Evolutionary conservation across 2,888 invertebrate genomes (phyloP).

Genomic region (Drosophila pseudotakahashii): DNA sequence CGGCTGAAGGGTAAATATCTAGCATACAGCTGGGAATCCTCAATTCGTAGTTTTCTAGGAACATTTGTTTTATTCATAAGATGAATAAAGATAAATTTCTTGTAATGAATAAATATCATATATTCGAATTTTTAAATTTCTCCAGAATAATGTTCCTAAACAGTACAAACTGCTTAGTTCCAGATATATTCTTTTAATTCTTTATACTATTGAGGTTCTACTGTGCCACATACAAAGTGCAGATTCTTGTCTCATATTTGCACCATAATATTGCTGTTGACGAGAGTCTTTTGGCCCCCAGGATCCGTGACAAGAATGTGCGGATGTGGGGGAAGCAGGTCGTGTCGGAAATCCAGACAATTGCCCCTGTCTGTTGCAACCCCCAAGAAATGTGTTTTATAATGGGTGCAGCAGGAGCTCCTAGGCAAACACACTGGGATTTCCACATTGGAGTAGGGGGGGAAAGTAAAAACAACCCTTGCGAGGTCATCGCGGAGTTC

Average conservation of each 20-base stretch:
- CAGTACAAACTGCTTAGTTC: too few species aligned
- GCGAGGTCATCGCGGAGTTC: constrained; percentile 59
- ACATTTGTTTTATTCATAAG: not conserved
- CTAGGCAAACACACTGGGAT: constrained; percentile 43
- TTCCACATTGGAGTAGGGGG: constrained; percentile 4
- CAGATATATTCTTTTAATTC: not conserved
- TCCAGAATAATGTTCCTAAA: too few species aligned
- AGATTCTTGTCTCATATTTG: constrained; percentile 47
- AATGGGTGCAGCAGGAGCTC: constrained; percentile 66
- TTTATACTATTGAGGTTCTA: not conserved
- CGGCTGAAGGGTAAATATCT: constrained; percentile 29
- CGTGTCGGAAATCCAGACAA: constrained; percentile 62
- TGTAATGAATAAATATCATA: constrained; percentile 3
- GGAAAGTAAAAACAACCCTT: constrained; percentile 71
- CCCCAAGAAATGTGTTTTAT: constrained; percentile 44
- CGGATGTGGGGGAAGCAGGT: constrained; percentile 46
- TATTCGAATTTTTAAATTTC: too few species aligned
- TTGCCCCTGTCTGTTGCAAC: constrained; percentile 46
- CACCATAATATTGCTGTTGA: constrained; percentile 63
- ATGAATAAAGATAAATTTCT: not conserved
- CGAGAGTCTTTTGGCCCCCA: constrained; percentile 40
- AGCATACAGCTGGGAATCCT: not conserved
- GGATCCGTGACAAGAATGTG: constrained; percentile 28
- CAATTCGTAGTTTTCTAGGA: not conserved
- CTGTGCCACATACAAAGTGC: constrained; percentile 2